These are phyloP conservation scores for Phortica okadai DNA, from an alignment of 2,888 invertebrate genomes.

Conservation along the genomic window DNA sequence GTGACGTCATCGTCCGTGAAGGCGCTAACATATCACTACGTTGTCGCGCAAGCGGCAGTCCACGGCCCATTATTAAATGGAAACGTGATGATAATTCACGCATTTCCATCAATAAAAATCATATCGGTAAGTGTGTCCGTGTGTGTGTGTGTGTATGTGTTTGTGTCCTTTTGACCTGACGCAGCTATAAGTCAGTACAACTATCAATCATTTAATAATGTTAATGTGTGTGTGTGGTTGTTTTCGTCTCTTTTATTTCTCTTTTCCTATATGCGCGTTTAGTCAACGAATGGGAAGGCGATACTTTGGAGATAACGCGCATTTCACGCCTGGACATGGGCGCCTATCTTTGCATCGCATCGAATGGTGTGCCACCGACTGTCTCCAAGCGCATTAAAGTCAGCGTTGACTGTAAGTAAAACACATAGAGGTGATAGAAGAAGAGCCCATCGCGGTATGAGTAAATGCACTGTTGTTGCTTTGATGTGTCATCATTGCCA, in stretches of 20 bases:
- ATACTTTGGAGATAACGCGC: slow-evolving; percentile 88
- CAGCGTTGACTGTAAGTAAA: slow-evolving; percentile 93
- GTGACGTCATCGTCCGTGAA: slow-evolving; percentile 91
- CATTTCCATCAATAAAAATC: slow-evolving; percentile 90
- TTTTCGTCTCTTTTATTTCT: not conserved
- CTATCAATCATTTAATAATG: slow-evolving; percentile 64
- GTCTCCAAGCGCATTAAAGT: slow-evolving; percentile 95
- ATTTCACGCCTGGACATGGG: slow-evolving; percentile 95
- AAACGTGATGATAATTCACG: slow-evolving; percentile 91
- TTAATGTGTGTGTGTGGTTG: not conserved
- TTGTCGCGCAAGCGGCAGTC: slow-evolving; percentile 92
- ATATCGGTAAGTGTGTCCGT: slow-evolving; percentile 81
- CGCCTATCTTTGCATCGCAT: slow-evolving; percentile 92
- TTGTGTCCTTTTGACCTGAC: not conserved
- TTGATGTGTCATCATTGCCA: slow-evolving; percentile 27
- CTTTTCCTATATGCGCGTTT: slow-evolving; percentile 48
- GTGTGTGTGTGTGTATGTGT: not conserved
- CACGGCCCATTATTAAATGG: slow-evolving; percentile 92
- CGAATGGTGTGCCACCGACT: slow-evolving; percentile 92
- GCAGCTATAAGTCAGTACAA: not conserved
- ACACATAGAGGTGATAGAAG: not conserved
- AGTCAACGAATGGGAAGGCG: slow-evolving; percentile 92
- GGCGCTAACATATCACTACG: slow-evolving; percentile 91
- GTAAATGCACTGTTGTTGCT: slow-evolving; percentile 36
- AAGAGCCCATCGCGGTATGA: not conserved